Percentiles rank a stretch among this genome's conserved stretches.
phyloP scores from a whole-genome alignment of 2,797 vertebrate species.

The Vireo griseus region DNA sequence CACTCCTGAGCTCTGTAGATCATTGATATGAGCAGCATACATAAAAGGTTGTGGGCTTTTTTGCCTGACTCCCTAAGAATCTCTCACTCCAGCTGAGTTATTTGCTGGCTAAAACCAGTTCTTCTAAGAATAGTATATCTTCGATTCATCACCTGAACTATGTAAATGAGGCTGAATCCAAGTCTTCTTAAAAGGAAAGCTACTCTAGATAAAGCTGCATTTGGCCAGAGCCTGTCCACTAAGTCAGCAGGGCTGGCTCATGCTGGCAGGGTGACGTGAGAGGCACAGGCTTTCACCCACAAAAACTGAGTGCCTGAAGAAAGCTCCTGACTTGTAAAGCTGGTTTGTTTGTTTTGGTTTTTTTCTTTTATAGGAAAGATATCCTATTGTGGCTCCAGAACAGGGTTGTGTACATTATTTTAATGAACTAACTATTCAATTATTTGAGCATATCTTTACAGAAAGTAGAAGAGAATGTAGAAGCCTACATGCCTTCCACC shows the following conservation, averaged over 20 bases:
- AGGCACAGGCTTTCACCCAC: background rate
- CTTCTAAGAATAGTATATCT: conserved; percentile 29
- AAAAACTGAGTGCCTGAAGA: background rate
- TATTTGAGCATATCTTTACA: background rate
- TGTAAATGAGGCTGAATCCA: conserved; percentile 39
- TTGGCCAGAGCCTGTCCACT: background rate
- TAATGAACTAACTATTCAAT: background rate
- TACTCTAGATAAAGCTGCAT: background rate
- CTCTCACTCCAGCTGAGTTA: background rate
- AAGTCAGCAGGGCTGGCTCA: background rate
- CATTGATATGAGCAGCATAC: background rate
- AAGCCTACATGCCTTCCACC: background rate
- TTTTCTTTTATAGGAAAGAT: background rate
- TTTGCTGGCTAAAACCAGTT: background rate
- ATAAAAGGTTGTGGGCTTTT: background rate
- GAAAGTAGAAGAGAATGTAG: background rate
- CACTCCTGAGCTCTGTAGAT: background rate
- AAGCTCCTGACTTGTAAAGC: background rate
- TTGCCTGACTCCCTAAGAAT: background rate
- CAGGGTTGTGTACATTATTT: background rate
- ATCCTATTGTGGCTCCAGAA: background rate
- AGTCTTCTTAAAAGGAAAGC: conserved; percentile 14
- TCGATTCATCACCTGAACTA: background rate
- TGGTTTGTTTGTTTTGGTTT: background rate
- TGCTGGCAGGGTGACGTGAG: background rate